Percentiles rank a stretch among this genome's conserved stretches.
phyloP scores from a whole-genome alignment of 37 sponge, comb jelly and placozoan species.

The Spongia lamella region DNA sequence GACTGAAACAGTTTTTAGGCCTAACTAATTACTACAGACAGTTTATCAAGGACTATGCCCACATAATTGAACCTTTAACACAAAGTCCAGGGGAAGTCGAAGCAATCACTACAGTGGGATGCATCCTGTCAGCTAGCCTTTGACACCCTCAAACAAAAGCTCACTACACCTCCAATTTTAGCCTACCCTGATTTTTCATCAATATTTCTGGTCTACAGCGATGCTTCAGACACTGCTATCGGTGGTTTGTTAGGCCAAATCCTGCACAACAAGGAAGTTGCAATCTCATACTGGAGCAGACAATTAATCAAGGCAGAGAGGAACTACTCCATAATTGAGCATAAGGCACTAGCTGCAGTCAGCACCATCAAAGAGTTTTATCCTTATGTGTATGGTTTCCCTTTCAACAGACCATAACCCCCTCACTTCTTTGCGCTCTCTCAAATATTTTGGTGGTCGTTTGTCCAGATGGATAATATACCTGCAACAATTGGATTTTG shows the following conservation, averaged over 20 bases:
- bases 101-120: slow-evolving; percentile 14
- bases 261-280: neutral
- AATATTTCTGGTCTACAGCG: slow-evolving; percentile 7
- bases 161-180: slow-evolving; percentile 11
- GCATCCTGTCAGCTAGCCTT: slow-evolving; percentile 29
- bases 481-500: slow-evolving; percentile 12
- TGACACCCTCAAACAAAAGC: slow-evolving; percentile 16
- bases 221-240: neutral
- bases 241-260: neutral
- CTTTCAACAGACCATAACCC: slow-evolving; percentile 28
- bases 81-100: slow-evolving; percentile 19
- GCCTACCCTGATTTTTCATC: neutral
- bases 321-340: slow-evolving; percentile 21
- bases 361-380: too few relatives aligned
- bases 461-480: slow-evolving; percentile 23
- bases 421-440: slow-evolving; percentile 14
- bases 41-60: slow-evolving; percentile 18
- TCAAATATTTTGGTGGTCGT: slow-evolving; percentile 18
- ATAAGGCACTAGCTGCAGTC: slow-evolving; percentile 4
- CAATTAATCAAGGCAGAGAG: slow-evolving; percentile 8
- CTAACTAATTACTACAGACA: slow-evolving; percentile 34
- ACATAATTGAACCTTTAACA: slow-evolving; percentile 19
- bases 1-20: slow-evolving; percentile 25
- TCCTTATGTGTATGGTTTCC: slow-evolving; percentile 23
- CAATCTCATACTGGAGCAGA: too few relatives aligned